Evolutionary conservation across 2,797 vertebrate genomes (phyloP).

Genomic region (Enteromius thamalakanensis): DNA sequence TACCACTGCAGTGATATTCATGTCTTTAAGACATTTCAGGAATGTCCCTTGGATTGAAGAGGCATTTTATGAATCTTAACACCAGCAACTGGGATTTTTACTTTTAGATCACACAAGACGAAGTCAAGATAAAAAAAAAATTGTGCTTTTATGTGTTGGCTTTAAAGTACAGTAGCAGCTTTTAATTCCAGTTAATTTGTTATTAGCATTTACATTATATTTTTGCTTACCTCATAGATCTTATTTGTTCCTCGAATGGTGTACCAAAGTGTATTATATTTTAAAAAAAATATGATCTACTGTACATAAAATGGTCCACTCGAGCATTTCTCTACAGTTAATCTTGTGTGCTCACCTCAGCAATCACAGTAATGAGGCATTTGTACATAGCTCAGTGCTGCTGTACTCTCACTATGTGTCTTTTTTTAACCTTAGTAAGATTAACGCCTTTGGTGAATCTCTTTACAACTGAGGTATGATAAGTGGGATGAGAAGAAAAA

Average conservation of each 20-base stretch:
- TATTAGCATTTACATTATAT: neutral
- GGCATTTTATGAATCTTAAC: neutral
- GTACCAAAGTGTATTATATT: neutral
- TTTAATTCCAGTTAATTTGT: neutral
- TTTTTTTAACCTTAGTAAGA: conserved; percentile 17
- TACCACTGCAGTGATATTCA: neutral
- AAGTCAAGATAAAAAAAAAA: neutral
- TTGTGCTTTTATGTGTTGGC: neutral
- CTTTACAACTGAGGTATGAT: conserved; percentile 14
- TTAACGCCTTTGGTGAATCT: conserved; percentile 15
- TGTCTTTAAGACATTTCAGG: conserved; percentile 6
- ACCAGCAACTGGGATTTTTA: neutral
- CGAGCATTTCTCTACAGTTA: neutral
- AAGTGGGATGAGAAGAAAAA: conserved; percentile 5
- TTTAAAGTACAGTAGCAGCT: neutral
- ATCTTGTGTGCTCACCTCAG: neutral
- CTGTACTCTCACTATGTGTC: conserved; percentile 6
- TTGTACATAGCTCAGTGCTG: neutral
- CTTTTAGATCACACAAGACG: neutral
- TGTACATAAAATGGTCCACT: neutral
- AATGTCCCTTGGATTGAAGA: neutral
- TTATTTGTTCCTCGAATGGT: neutral
- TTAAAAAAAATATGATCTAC: neutral
- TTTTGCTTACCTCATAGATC: neutral
- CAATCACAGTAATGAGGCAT: neutral